Conservation (phyloP, 2,797 vertebrate species). For the Furcifer pardalis region DNA sequence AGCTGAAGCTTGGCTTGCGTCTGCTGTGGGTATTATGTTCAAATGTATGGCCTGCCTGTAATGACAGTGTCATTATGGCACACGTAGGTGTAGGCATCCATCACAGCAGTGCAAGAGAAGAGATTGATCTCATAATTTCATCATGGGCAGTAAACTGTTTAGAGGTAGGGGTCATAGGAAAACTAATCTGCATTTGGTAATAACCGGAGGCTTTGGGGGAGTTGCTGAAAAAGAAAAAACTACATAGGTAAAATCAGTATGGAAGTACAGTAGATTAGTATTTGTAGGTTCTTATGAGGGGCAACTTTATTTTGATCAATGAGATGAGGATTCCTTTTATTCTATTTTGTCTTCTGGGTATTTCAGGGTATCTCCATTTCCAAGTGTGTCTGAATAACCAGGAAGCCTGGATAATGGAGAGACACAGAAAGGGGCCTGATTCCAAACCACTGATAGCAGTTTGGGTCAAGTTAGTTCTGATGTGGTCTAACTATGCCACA, state of each 20-base stretch:
- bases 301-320: not conserved
- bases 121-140: not conserved
- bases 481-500: too few species aligned
- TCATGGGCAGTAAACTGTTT: too few species aligned
- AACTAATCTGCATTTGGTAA: not conserved
- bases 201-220: not conserved
- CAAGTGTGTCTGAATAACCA: not conserved
- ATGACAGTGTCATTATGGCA: too few species aligned
- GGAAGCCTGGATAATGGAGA: not conserved
- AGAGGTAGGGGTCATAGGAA: not conserved
- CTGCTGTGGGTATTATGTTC: not conserved
- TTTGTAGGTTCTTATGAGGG: not conserved
- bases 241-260: not conserved
- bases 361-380: not conserved
- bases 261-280: not conserved
- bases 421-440: not conserved
- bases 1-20: not conserved
- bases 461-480: not conserved
- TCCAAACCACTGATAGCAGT: not conserved
- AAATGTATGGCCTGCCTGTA: not conserved
- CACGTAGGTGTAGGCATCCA: too few species aligned
- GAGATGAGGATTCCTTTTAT: too few species aligned
- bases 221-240: not conserved
- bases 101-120: not conserved
- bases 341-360: too few species aligned